A percentile compares a stretch with the other conserved stretches of the same genome.
phyloP scores from a whole-genome alignment of 1,140 invertebrate genomes.

The Matsumurasca onukii region DNA sequence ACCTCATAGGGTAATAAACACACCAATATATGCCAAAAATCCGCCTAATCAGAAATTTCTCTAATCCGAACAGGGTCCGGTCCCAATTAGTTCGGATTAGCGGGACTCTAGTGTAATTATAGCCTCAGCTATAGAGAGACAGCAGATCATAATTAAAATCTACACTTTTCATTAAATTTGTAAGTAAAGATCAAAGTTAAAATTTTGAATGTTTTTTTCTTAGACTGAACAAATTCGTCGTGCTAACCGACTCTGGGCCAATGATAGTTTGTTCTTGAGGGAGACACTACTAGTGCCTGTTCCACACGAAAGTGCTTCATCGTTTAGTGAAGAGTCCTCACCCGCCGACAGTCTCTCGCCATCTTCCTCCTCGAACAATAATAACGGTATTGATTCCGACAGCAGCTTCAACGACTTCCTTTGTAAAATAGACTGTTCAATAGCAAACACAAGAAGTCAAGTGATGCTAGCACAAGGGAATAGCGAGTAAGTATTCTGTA shows the following conservation, averaged over 20 bases:
- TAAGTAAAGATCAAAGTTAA: too few relatives aligned
- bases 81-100: too few relatives aligned
- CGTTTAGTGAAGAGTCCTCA: constrained; percentile 27
- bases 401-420: constrained; percentile 77
- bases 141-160: too few relatives aligned
- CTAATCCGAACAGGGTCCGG: too few relatives aligned
- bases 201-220: constrained; percentile 49
- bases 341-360: not conserved
- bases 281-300: constrained; percentile 41
- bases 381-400: constrained; percentile 54
- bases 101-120: too few relatives aligned
- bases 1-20: too few relatives aligned
- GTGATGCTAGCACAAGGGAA: constrained; percentile 76
- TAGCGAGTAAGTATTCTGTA: constrained; percentile 74
- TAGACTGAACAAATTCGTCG: constrained; percentile 90
- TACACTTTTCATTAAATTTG: too few relatives aligned
- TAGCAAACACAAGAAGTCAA: constrained; percentile 80
- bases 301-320: constrained; percentile 21
- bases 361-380: constrained; percentile 16
- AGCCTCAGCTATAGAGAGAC: too few relatives aligned
- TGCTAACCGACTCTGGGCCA: constrained; percentile 82
- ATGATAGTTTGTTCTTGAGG: constrained; percentile 68
- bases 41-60: too few relatives aligned
- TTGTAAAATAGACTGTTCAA: constrained; percentile 81
- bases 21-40: too few relatives aligned